Conservation (phyloP, 1,140 invertebrate genomes). For the Pemphigus obesinymphae region DNA sequence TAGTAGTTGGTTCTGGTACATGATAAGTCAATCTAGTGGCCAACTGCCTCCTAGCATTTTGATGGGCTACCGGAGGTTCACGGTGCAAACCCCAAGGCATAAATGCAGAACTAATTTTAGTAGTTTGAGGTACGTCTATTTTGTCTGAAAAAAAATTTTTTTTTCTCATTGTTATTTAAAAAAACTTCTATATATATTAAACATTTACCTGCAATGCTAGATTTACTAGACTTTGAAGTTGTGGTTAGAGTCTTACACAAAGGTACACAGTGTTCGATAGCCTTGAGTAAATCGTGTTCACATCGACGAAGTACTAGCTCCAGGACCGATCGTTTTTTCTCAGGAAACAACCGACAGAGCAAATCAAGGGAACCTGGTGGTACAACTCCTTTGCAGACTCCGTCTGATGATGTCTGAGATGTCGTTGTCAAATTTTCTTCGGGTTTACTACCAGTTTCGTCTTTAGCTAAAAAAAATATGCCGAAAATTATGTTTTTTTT, state of each 20-base stretch:
- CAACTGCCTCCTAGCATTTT: constrained; percentile 30
- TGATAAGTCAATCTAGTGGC: constrained; percentile 36
- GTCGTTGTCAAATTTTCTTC: neutral
- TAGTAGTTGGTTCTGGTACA: constrained; percentile 28
- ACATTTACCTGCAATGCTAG: neutral
- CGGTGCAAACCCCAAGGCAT: constrained; percentile 33
- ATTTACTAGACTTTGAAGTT: neutral
- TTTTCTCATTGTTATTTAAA: neutral
- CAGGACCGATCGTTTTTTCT: constrained; percentile 77
- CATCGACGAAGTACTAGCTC: constrained; percentile 81
- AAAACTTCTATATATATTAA: neutral
- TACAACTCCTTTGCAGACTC: neutral
- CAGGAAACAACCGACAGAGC: constrained; percentile 77
- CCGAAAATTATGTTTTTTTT: too few species aligned
- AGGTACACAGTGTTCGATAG: constrained; percentile 60
- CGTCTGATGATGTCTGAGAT: neutral
- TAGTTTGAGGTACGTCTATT: neutral
- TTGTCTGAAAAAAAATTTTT: neutral
- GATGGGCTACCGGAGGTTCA: constrained; percentile 43
- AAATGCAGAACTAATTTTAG: constrained; percentile 6
- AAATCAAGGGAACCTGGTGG: constrained; percentile 66
- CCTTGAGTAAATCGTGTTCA: constrained; percentile 77
- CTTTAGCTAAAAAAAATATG: constrained; percentile 1
- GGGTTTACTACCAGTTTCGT: neutral
- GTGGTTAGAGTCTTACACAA: constrained; percentile 13